Conservation (phyloP, 2,797 vertebrate genomes). For the Manis pentadactyla region DNA sequence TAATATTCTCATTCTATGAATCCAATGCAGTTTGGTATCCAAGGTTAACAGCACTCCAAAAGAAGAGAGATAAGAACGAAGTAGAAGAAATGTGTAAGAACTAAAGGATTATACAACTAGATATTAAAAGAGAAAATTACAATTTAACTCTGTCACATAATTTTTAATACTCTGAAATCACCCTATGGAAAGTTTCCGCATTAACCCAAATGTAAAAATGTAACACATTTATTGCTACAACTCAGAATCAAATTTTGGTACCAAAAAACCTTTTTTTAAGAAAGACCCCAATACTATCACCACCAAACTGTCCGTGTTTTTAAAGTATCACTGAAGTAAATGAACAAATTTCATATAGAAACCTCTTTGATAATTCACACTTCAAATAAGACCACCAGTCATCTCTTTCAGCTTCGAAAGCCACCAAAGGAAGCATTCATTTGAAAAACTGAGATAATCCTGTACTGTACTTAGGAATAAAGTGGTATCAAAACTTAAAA, state of each 20-base stretch:
- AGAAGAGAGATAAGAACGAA: not conserved
- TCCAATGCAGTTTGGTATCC: not conserved
- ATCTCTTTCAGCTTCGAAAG: constrained; percentile 45
- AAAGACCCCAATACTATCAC: not conserved
- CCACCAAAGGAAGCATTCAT: not conserved
- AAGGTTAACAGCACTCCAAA: not conserved
- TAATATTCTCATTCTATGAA: constrained; percentile 39
- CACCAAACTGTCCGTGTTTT: constrained; percentile 1
- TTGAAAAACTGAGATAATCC: not conserved
- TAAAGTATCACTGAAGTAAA: not conserved
- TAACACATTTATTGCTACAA: constrained; percentile 35
- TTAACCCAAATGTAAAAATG: constrained; percentile 34
- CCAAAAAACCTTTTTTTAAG: not conserved
- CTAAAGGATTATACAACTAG: not conserved
- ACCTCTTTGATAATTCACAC: not conserved
- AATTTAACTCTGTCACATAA: not conserved
- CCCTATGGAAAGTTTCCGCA: not conserved
- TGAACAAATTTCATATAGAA: not conserved
- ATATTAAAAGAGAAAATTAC: not conserved
- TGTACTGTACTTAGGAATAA: not conserved
- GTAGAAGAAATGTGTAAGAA: not conserved
- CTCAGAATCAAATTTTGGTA: constrained; percentile 12
- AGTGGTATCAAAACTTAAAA: not conserved
- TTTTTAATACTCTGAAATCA: constrained; percentile 35
- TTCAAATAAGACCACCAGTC: constrained; percentile 26